Base-by-base conservation (phyloP, 2,888 invertebrate genomes). In the Nysson spinosus region DNA sequence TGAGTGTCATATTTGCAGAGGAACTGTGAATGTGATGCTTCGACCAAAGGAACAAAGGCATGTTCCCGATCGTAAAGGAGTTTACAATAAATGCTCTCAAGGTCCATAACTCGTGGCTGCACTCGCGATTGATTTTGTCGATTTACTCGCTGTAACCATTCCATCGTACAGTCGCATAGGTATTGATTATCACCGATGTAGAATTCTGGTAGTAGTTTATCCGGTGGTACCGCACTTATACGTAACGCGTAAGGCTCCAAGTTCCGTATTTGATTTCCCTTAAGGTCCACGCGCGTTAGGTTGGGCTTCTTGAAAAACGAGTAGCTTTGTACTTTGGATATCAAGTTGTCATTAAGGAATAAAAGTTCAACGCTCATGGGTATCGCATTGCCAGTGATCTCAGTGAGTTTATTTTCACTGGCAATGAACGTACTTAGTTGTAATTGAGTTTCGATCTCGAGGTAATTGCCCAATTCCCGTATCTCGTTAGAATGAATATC, bases 151-250 rank as follows among this genome's bases (percentile, higher is more conserved):
- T 95, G 95, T 75, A 96, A 87, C 96, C 96, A 96, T 84, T 95
- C 95, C 95, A 96, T 95, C 63, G 94, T 94, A 85, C 96, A 96
- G 87, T 95, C 95, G 88, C 96, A 96, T 80, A 93, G 91, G 83
- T 95, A 93, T 54, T 95, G 95, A 88, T 96, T 96, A 70, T 93
- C 93, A 42, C 94, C 95, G 67, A 96, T 92, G 84, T 93, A 93
- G 86, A 96, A 95, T 87, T 95, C 94, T 4, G 95, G 94, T 58
- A 94, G 89, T 17, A 91, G 89, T 85, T 92, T 92, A 62, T 92
- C 92, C 67, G 91, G 89, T 24, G 93, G 93, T 43, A 94, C 93
- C 17, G 93, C 91, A 60, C 93, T 93, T 88, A 94, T 93, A 77
- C 94, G 89, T 70, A 94, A 86, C 5, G 94, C 93, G 84, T 94